A percentile compares a stretch with the other conserved stretches of the same genome.
These are phyloP conservation scores for Telmatochromis sp. DNA, from an alignment of 2,113 vertebrate genomes.

Conservation along the genomic window DNA sequence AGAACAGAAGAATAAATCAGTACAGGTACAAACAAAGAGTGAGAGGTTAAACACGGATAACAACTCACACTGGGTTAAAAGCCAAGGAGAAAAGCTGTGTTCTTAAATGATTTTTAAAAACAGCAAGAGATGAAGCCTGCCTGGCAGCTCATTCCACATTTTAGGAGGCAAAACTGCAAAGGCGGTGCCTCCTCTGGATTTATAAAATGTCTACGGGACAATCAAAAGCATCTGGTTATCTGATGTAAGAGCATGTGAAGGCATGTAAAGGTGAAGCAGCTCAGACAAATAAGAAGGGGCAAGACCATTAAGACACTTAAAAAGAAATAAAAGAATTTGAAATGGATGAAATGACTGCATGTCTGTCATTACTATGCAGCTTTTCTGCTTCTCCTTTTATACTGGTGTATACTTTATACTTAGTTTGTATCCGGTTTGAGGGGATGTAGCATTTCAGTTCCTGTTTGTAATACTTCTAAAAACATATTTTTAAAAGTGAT, in stretches of 20 bases:
- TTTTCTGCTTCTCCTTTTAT: background rate
- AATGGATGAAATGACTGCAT: background rate
- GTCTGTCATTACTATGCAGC: background rate
- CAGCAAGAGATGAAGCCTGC: background rate
- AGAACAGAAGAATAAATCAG: background rate
- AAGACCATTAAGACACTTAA: background rate
- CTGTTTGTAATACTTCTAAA: background rate
- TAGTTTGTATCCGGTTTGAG: background rate
- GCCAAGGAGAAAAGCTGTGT: background rate
- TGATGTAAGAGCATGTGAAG: background rate
- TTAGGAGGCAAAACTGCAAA: background rate
- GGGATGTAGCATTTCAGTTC: rapidly evolving
- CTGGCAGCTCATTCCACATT: background rate
- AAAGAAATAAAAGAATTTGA: background rate
- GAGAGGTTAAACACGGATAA: background rate
- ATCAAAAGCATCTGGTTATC: background rate
- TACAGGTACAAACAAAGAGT: background rate
- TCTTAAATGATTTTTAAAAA: background rate
- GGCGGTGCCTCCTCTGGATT: background rate
- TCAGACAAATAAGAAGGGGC: background rate
- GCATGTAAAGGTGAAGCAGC: background rate
- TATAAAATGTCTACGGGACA: background rate
- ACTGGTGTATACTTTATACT: background rate
- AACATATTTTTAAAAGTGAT: background rate
- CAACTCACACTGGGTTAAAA: background rate